These are phyloP conservation scores for Nematolebias whitei DNA, from an alignment of 2,113 vertebrate species.

Conservation along the genomic window DNA sequence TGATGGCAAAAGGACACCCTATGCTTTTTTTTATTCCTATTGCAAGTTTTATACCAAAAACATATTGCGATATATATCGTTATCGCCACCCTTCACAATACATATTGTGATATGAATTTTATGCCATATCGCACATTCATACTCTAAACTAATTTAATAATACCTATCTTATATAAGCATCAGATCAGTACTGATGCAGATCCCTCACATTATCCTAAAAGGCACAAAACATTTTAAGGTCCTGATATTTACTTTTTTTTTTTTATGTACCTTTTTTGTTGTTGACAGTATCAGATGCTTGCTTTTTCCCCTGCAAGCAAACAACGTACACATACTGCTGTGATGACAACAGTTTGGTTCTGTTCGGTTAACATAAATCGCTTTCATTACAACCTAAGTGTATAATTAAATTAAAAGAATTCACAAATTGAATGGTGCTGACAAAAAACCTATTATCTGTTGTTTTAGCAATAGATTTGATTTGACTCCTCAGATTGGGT, in stretches of 20 bases:
- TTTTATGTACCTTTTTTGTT: neutral
- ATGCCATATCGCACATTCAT: too few relatives aligned
- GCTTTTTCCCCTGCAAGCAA: neutral
- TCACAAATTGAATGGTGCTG: conserved; percentile 28
- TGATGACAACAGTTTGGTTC: conserved; percentile 20
- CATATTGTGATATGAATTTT: too few relatives aligned
- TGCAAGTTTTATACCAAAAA: too few relatives aligned
- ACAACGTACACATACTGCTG: neutral
- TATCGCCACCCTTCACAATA: too few relatives aligned
- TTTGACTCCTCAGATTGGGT: conserved; percentile 39
- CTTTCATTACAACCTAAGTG: conserved; percentile 47
- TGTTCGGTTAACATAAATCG: conserved; percentile 21
- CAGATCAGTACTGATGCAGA: neutral
- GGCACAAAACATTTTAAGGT: too few relatives aligned
- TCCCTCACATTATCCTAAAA: neutral
- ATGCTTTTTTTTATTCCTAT: too few relatives aligned
- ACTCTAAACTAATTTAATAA: too few relatives aligned
- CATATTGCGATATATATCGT: too few relatives aligned
- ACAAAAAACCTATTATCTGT: conserved; percentile 55
- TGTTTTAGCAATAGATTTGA: conserved; percentile 43
- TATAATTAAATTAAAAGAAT: conserved; percentile 41
- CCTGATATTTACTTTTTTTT: fast-evolving
- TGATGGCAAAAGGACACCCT: too few relatives aligned
- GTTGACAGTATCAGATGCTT: too few relatives aligned
- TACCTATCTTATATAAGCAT: neutral